Base-by-base conservation (phyloP, 2,888 invertebrate species). In the Tholera decimalis region DNA sequence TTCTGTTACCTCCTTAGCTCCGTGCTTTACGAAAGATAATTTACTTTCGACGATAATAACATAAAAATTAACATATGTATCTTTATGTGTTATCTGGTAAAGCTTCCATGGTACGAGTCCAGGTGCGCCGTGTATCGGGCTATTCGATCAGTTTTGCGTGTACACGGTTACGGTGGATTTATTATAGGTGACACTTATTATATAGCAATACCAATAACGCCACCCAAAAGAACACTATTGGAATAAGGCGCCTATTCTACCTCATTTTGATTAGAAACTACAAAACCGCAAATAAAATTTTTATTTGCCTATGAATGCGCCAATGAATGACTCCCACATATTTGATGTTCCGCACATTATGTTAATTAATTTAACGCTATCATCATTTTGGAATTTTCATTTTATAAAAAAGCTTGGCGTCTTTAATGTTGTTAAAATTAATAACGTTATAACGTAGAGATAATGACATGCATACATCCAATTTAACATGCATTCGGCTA, bases 121-220 rank as follows among this genome's bases (percentile, higher is more conserved):
- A 67, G 54, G 41, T 68, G 68, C 54, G 28, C 35, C 37, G 63
- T 76, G 62, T 87, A 88, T 88, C 86, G 63, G 73, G 49, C 63
- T 65, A 73, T 73, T 77, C 80, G 83, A 87, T 88, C 87, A 72
- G 43, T 81, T 74, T 84, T 80, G 66, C 81, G 70, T 79, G 76
- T 75, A 46, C 65, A 6, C 73, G 67, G 69, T 67, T 79, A 69
- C 65, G 74, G 74, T 83, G 91, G 86, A 93, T 93, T 93, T 92
- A 93, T 93, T 89, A 89, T 76, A 83, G 79, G 88, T 91, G 93
- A 92, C 92, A 90, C 92, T 93, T 91, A 94, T 94, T 89, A 91
- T 89, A 85, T 87, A 88, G 79, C 82, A 84, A 81, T 85, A 78
- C 87, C 88, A 90, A 91, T 92, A 91, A 91, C 81, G 82, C 86